Evolutionary conservation across 1,140 invertebrate species (phyloP).

Genomic region (Venustaconcha ellipsiformis): DNA sequence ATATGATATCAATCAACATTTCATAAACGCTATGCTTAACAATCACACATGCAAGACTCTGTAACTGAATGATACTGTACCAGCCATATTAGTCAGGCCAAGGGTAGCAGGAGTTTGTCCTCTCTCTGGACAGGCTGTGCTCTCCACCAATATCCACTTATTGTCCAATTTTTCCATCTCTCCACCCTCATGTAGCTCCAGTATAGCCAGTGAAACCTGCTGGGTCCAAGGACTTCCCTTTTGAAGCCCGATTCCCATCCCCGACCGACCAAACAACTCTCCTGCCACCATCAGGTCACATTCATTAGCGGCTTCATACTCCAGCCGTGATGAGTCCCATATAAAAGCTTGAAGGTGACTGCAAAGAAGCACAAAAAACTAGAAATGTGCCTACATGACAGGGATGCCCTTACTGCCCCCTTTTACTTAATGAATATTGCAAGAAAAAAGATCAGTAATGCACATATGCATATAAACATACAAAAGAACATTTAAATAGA

Average conservation of each 20-base stretch:
- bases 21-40: too few species aligned
- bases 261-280: constrained; percentile 96
- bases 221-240: constrained; percentile 97
- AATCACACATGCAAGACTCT: too few species aligned
- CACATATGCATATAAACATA: too few species aligned
- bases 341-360: constrained; percentile 98
- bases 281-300: constrained; percentile 98
- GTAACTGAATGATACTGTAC: constrained; percentile 61
- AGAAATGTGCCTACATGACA: background rate
- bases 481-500: too few species aligned
- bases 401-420: too few species aligned
- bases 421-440: too few species aligned
- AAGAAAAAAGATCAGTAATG: too few species aligned
- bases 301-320: constrained; percentile 97
- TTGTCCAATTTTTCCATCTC: constrained; percentile 98
- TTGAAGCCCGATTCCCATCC: constrained; percentile 95
- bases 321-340: constrained; percentile 97
- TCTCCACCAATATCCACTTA: constrained; percentile 86
- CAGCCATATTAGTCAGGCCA: constrained; percentile 98
- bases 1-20: too few species aligned
- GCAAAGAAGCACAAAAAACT: constrained; percentile 15
- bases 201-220: constrained; percentile 90
- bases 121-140: constrained; percentile 89
- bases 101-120: constrained; percentile 97
- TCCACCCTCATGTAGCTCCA: constrained; percentile 98